These are phyloP conservation scores for Plebejus argus DNA, from an alignment of 2,888 invertebrate species.

Conservation along the genomic window DNA sequence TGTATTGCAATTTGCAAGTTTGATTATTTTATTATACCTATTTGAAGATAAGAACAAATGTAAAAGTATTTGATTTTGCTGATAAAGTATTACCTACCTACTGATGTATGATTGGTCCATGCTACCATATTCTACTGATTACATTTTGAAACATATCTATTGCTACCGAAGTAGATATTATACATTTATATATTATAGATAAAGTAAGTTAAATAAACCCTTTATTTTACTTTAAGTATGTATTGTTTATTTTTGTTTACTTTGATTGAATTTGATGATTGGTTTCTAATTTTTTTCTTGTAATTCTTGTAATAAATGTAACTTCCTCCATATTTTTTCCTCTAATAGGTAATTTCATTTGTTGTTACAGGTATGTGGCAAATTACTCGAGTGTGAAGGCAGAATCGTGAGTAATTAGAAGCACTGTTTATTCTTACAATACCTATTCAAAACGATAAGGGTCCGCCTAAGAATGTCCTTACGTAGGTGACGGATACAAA, in stretches of 20 bases:
- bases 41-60: constrained; percentile 1
- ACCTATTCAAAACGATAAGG: constrained; percentile 27
- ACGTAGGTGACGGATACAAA: not conserved
- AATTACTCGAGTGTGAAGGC: constrained; percentile 35
- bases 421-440: constrained; percentile 37
- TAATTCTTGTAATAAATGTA: not conserved
- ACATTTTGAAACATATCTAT: not conserved
- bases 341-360: constrained; percentile 34
- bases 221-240: not conserved
- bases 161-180: not conserved
- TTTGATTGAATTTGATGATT: not conserved
- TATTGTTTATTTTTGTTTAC: not conserved
- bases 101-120: no score
- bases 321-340: constrained; percentile 34
- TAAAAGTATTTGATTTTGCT: constrained; percentile 13
- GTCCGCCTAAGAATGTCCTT: not conserved
- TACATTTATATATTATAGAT: not conserved
- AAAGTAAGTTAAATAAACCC: not conserved
- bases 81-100: not conserved
- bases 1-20: not conserved
- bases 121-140: not conserved
- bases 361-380: constrained; percentile 44
- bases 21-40: not conserved
- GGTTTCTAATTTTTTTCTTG: not conserved
- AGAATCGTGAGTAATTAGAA: constrained; percentile 41